Evolutionary conservation across 2,888 invertebrate genomes (phyloP).

Genomic region (Rapana venosa): DNA sequence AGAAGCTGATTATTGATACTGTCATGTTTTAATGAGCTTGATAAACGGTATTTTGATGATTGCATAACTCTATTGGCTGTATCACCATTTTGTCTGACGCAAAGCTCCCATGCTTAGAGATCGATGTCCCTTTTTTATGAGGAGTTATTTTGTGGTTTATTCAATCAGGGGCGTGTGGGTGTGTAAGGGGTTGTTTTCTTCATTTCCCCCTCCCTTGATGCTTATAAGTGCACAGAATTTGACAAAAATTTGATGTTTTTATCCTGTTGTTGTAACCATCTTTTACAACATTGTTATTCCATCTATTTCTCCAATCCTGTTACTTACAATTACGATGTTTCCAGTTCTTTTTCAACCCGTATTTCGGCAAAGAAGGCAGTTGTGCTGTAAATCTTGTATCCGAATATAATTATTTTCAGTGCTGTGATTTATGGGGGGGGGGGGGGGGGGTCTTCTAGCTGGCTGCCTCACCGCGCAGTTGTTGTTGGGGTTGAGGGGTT

Average conservation of each 20-base stretch:
- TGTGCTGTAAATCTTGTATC: not conserved
- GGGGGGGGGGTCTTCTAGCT: too few relatives aligned
- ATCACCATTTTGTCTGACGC: not conserved
- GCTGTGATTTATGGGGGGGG: too few relatives aligned
- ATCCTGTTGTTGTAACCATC: not conserved
- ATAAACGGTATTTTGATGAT: not conserved
- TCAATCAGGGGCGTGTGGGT: too few relatives aligned
- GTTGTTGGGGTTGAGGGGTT: not conserved
- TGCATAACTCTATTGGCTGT: not conserved
- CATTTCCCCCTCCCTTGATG: not conserved
- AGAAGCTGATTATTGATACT: constrained; percentile 13
- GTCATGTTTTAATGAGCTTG: constrained; percentile 19
- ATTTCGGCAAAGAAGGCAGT: not conserved
- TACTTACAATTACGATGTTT: too few relatives aligned
- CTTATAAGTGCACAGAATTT: not conserved
- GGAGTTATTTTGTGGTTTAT: too few relatives aligned
- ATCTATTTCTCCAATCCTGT: too few relatives aligned
- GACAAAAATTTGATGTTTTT: not conserved
- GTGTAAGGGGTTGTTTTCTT: not conserved
- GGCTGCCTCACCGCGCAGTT: not conserved
- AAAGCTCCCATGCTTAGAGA: not conserved
- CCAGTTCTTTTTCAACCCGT: not conserved
- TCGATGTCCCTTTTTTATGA: not conserved
- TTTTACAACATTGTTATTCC: too few relatives aligned
- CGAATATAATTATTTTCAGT: not conserved